These are phyloP conservation scores for Plagodis pulveraria DNA, from an alignment of 2,888 invertebrate genomes.

Conservation along the genomic window DNA sequence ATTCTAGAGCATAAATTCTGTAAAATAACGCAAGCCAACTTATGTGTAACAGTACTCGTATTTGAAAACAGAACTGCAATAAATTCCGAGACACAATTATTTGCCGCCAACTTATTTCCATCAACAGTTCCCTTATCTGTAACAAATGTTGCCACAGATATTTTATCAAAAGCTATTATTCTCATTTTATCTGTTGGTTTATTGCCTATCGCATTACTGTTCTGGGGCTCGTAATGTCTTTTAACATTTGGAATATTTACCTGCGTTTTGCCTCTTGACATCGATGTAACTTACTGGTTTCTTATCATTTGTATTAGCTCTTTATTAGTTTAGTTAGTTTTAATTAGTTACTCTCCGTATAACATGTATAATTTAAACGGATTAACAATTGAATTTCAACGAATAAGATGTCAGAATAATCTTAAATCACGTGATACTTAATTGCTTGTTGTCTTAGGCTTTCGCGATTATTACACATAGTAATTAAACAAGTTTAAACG, in stretches of 20 bases:
- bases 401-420: too few relatives aligned
- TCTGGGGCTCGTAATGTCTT: slow-evolving; percentile 30
- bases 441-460: too few relatives aligned
- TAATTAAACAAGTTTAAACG: too few relatives aligned
- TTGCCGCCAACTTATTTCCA: slow-evolving; percentile 11
- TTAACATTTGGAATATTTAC: slow-evolving; percentile 24
- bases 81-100: slow-evolving; percentile 9
- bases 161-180: slow-evolving; percentile 37
- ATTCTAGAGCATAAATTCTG: background rate
- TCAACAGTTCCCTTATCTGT: slow-evolving; percentile 35
- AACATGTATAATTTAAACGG: too few relatives aligned
- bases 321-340: background rate
- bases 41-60: background rate
- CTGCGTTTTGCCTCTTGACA: slow-evolving; percentile 10
- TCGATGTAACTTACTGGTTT: slow-evolving; percentile 4
- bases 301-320: slow-evolving; percentile 10
- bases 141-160: slow-evolving; percentile 36
- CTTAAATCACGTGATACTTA: too few relatives aligned
- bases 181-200: slow-evolving; percentile 38
- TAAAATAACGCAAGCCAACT: background rate
- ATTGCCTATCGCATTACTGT: slow-evolving; percentile 34
- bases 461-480: too few relatives aligned
- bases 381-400: too few relatives aligned
- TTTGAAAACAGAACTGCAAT: background rate
- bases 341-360: too few relatives aligned